A percentile compares a stretch with the other conserved stretches of the same genome.
Conservation (phyloP, 2,113 vertebrate species). For the Pholis gunnellus region DNA sequence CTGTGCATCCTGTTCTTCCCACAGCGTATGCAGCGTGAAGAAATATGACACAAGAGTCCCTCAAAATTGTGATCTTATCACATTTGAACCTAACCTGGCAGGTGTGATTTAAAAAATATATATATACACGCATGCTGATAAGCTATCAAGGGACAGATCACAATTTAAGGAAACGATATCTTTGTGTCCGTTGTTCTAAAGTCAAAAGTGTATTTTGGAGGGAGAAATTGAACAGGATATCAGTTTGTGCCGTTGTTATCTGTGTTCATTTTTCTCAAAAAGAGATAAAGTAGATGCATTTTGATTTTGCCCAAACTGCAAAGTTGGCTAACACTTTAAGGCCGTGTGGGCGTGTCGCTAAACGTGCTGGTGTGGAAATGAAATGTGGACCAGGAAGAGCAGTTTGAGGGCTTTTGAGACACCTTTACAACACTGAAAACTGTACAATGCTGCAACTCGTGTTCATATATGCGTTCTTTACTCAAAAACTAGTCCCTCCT, state of each 20-base stretch:
- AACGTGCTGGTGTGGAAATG: not conserved
- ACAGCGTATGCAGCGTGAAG: not conserved
- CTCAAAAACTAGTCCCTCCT: not conserved
- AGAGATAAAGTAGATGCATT: not conserved
- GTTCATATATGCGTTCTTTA: too few species aligned
- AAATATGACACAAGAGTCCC: not conserved
- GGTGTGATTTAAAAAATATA: not conserved
- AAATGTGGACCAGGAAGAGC: not conserved
- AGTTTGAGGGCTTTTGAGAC: not conserved
- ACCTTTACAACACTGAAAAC: not conserved
- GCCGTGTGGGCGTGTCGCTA: not conserved
- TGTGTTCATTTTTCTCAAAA: not conserved
- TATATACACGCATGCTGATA: not conserved
- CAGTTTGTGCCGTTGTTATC: not conserved
- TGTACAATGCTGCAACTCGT: not conserved
- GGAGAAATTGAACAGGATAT: not conserved
- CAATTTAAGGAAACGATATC: not conserved
- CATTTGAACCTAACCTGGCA: not conserved
- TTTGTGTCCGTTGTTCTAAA: slow-evolving; percentile 9
- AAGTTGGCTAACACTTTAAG: not conserved
- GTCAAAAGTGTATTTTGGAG: not conserved
- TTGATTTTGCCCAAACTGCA: not conserved
- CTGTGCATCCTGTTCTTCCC: not conserved
- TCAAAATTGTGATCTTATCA: not conserved
- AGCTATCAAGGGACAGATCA: slow-evolving; percentile 19